phyloP scores from a whole-genome alignment of 2,888 invertebrate genomes.

The Patella ulyssiponensis region DNA sequence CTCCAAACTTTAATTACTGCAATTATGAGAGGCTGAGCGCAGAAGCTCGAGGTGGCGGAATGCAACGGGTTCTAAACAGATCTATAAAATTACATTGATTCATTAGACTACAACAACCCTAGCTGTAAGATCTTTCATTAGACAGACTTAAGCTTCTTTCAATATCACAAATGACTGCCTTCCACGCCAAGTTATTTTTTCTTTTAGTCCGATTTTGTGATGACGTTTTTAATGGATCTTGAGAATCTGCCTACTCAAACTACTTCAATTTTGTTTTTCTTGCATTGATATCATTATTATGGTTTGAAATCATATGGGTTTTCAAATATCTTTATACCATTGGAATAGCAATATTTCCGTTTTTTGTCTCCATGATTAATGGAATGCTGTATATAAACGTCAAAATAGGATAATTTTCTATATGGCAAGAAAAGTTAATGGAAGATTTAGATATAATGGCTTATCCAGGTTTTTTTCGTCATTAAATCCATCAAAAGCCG shows the following conservation, averaged over 20 bases:
- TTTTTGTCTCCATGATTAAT: slow-evolving; percentile 8
- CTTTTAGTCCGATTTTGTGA: slow-evolving; percentile 16
- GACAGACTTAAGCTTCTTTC: slow-evolving; percentile 23
- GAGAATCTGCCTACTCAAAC: slow-evolving; percentile 12
- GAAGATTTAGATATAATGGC: slow-evolving; percentile 8
- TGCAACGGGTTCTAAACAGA: slow-evolving; percentile 27
- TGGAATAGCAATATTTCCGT: slow-evolving; percentile 7
- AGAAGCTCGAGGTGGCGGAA: slow-evolving; percentile 19
- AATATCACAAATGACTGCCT: slow-evolving; percentile 28
- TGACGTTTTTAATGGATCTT: slow-evolving; percentile 9
- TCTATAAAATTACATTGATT: slow-evolving; percentile 36
- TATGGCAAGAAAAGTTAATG: slow-evolving; percentile 10
- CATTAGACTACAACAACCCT: slow-evolving; percentile 30
- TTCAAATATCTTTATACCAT: slow-evolving; percentile 7
- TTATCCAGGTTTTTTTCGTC: slow-evolving; percentile 3
- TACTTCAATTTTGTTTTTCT: slow-evolving; percentile 3
- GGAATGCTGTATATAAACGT: slow-evolving; percentile 11
- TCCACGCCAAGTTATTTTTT: slow-evolving; percentile 22
- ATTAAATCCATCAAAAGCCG: slow-evolving; percentile 4
- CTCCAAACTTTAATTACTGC: slow-evolving; percentile 36
- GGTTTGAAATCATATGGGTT: slow-evolving; percentile 2
- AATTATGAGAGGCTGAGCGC: slow-evolving; percentile 29
- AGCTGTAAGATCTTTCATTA: slow-evolving; percentile 27
- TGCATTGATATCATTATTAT: slow-evolving; percentile 7
- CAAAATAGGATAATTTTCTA: slow-evolving; percentile 6